Conservation (phyloP, 2,113 vertebrate species). For the Myotis davidii region DNA sequence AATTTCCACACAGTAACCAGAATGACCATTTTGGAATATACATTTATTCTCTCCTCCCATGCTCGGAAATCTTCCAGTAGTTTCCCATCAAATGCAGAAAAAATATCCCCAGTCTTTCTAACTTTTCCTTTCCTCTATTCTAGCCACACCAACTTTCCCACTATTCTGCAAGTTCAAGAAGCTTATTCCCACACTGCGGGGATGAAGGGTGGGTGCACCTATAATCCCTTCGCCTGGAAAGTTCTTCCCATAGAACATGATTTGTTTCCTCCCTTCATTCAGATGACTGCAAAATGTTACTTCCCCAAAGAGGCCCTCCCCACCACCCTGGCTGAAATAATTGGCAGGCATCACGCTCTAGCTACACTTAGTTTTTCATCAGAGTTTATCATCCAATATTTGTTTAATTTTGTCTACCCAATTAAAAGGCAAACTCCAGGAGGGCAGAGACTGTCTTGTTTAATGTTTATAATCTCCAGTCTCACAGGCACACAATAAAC, state of each 20-base stretch:
- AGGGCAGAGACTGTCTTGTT: not conserved
- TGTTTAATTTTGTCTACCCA: not conserved
- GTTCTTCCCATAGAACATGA: not conserved
- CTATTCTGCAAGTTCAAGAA: not conserved
- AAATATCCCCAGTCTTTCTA: not conserved
- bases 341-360: too few relatives aligned
- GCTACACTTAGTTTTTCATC: not conserved
- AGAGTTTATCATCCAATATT: not conserved
- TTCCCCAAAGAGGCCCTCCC: not conserved
- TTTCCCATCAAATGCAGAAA: not conserved
- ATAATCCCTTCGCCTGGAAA: not conserved
- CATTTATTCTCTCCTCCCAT: not conserved
- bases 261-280: not conserved
- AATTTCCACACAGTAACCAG: not conserved
- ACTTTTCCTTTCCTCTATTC: not conserved
- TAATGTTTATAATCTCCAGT: not conserved
- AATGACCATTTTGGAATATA: not conserved
- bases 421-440: not conserved
- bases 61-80: not conserved
- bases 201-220: not conserved
- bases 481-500: not conserved
- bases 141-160: not conserved
- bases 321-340: not conserved
- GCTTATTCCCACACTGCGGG: too few relatives aligned
- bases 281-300: not conserved